Conservation (phyloP, 53 echinoderm and acorn worm genomes). For the Actinopyga echinites region DNA sequence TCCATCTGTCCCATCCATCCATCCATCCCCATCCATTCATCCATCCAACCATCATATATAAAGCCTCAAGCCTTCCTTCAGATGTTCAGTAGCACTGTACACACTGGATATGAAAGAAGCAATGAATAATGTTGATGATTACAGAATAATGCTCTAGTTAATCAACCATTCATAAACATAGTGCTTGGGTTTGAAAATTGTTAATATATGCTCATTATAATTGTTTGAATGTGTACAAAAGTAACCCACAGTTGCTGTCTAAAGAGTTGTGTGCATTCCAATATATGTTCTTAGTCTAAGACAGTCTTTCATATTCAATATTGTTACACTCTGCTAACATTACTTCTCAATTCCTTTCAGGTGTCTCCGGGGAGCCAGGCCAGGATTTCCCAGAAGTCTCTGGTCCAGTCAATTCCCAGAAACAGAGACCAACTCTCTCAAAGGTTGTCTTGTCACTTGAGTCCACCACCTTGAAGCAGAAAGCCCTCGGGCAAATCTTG, state of each 20-base stretch:
- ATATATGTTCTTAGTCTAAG: neutral
- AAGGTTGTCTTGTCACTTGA: constrained; percentile 86
- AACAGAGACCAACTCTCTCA: constrained; percentile 86
- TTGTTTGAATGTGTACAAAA: neutral
- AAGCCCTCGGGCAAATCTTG: constrained; percentile 82
- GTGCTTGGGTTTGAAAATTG: no score
- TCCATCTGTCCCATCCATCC: no score
- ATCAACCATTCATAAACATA: no score
- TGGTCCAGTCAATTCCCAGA: constrained; percentile 41
- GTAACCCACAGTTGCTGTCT: neutral
- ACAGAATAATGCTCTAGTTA: no score
- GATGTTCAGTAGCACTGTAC: no score
- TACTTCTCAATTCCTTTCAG: constrained; percentile 17
- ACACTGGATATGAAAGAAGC: no score
- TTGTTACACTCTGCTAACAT: neutral
- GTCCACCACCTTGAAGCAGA: constrained; percentile 72
- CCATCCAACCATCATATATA: no score
- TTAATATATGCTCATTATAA: no score
- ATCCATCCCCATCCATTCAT: no score
- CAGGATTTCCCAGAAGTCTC: constrained; percentile 62
- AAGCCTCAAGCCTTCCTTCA: no score
- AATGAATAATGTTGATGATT: no score
- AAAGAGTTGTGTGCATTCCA: neutral
- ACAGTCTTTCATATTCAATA: neutral
- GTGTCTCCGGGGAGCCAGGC: constrained; percentile 87